Percentiles rank a stretch among this genome's conserved stretches.
phyloP scores from a whole-genome alignment of 2,888 invertebrate species.

The Calliphora vomitoria region DNA sequence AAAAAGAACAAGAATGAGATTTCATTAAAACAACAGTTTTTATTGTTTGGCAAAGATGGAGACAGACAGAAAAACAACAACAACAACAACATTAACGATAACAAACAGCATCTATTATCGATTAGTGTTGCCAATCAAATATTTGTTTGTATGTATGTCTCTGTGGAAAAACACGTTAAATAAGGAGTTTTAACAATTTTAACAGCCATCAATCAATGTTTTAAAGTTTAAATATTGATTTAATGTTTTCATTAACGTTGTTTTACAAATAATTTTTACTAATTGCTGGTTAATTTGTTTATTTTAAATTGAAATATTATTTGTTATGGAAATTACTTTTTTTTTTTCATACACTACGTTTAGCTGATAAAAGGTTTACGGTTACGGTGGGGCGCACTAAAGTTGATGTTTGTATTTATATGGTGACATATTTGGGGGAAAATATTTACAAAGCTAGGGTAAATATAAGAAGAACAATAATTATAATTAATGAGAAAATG shows the following conservation, averaged over 20 bases:
- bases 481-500: too few species aligned
- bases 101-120: conserved; percentile 49
- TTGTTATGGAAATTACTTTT: conserved; percentile 1
- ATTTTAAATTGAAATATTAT: neutral
- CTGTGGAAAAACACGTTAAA: too few species aligned
- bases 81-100: conserved; percentile 16
- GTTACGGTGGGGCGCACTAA: neutral
- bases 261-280: conserved; percentile 45
- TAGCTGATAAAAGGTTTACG: neutral
- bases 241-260: conserved; percentile 29
- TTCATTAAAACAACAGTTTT: conserved; percentile 61
- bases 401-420: neutral
- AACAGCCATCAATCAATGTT: neutral
- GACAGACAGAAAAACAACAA: conserved; percentile 28
- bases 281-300: conserved; percentile 52
- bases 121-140: conserved; percentile 66
- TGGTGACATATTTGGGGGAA: neutral
- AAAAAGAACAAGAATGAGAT: conserved; percentile 1
- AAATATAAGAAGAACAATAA: too few species aligned
- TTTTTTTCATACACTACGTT: neutral
- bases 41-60: conserved; percentile 47
- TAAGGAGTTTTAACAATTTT: neutral
- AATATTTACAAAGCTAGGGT: too few species aligned
- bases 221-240: conserved; percentile 40
- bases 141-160: neutral